A percentile compares a stretch with the other conserved stretches of the same genome.
These are phyloP conservation scores for Crocallis elinguaria DNA, from an alignment of 2,888 invertebrate species.

Conservation along the genomic window DNA sequence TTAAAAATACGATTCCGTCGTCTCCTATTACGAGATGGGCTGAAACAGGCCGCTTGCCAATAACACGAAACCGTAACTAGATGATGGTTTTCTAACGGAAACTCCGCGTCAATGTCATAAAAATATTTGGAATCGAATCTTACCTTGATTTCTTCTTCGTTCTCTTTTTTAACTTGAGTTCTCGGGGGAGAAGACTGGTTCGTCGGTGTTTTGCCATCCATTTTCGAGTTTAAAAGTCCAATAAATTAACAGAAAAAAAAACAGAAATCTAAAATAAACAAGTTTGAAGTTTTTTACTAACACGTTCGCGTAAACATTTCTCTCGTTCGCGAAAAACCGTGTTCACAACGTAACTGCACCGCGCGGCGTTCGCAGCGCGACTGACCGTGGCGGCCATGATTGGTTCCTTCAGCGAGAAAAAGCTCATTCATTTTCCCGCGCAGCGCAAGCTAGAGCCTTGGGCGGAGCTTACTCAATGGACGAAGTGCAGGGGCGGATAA, in stretches of 20 bases:
- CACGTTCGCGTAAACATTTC: constrained; percentile 75
- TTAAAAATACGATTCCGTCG: constrained; percentile 79
- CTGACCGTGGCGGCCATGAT: constrained; percentile 51
- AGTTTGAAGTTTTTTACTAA: constrained; percentile 48
- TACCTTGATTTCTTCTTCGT: constrained; percentile 92
- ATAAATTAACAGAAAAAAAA: constrained; percentile 8
- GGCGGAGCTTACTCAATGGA: constrained; percentile 67
- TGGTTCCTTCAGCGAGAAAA: constrained; percentile 49
- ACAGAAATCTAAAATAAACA: constrained; percentile 14
- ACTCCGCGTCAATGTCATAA: constrained; percentile 59
- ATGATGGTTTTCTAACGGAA: constrained; percentile 73
- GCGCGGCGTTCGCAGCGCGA: constrained; percentile 62
- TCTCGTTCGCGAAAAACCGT: constrained; percentile 29
- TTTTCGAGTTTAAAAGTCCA: constrained; percentile 41
- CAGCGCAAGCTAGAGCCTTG: constrained; percentile 54
- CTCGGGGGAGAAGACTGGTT: constrained; percentile 68
- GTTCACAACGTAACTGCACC: constrained; percentile 36
- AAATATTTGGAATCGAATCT: constrained; percentile 52
- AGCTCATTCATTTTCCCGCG: constrained; percentile 66
- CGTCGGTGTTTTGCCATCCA: constrained; percentile 82
- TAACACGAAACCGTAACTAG: constrained; percentile 67
- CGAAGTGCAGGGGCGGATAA: constrained; percentile 52
- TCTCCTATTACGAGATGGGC: constrained; percentile 74
- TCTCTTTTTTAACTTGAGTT: constrained; percentile 87
- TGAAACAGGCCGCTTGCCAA: constrained; percentile 77